phyloP scores from a whole-genome alignment of 2,113 vertebrate species.

The Hippocampus abdominalis region DNA sequence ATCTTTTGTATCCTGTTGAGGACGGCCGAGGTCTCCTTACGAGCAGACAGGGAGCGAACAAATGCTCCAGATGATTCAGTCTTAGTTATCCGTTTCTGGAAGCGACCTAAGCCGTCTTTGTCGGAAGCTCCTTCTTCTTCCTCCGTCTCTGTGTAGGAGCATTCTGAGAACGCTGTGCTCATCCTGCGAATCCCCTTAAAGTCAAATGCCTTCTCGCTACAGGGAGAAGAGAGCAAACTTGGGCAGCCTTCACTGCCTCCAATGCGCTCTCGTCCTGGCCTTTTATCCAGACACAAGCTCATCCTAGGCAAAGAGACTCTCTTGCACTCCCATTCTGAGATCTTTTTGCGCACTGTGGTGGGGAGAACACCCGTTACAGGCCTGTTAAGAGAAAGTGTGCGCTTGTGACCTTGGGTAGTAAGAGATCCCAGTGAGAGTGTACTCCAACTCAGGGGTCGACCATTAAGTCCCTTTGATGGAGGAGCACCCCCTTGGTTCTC shows the following conservation, averaged over 20 bases:
- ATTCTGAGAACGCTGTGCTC: slow-evolving; percentile 94
- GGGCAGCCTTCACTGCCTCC: slow-evolving; percentile 86
- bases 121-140: slow-evolving; percentile 84
- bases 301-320: slow-evolving; percentile 80
- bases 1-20: slow-evolving; percentile 98
- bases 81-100: slow-evolving; percentile 81
- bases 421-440: slow-evolving; percentile 77
- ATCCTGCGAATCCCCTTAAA: slow-evolving; percentile 91
- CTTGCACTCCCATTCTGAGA: slow-evolving; percentile 96
- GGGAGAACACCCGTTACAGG: slow-evolving; percentile 73
- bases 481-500: slow-evolving; percentile 52
- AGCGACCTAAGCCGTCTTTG: slow-evolving; percentile 78
- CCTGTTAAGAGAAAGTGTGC: slow-evolving; percentile 76
- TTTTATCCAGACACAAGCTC: slow-evolving; percentile 83
- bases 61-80: slow-evolving; percentile 74
- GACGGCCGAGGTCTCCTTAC: slow-evolving; percentile 90
- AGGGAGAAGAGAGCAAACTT: slow-evolving; percentile 86
- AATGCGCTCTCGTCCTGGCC: slow-evolving; percentile 74
- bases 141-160: slow-evolving; percentile 89
- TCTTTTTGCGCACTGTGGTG: slow-evolving; percentile 86
- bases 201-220: slow-evolving; percentile 91
- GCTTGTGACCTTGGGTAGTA: slow-evolving; percentile 69
- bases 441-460: slow-evolving; percentile 74
- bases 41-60: slow-evolving; percentile 73
- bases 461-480: slow-evolving; percentile 71